A percentile compares a stretch with the other conserved stretches of the same genome.
Conservation (phyloP, 2,888 invertebrate genomes). For the Cheilosia scutellata region DNA sequence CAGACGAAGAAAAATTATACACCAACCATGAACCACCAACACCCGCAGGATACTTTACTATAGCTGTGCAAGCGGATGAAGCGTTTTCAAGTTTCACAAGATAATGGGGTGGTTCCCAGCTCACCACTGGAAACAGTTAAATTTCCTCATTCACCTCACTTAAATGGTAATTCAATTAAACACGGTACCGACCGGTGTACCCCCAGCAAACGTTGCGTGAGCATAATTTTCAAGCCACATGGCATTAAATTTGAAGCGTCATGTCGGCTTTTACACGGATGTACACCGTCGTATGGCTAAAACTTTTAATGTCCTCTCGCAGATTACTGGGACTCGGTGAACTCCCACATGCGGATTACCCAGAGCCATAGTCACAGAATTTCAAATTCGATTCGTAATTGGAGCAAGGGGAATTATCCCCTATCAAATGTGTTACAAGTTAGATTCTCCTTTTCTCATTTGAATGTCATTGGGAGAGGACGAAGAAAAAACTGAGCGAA, state of each 20-base stretch:
- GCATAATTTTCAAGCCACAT: not conserved
- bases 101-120: slow-evolving; percentile 33
- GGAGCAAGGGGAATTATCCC: slow-evolving; percentile 39
- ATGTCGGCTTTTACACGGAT: not conserved
- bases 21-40: not conserved
- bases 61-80: slow-evolving; percentile 19
- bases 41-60: slow-evolving; percentile 10
- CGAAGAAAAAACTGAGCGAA: not conserved
- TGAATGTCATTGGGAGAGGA: slow-evolving; percentile 1
- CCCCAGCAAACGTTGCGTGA: not conserved
- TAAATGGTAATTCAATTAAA: slow-evolving; percentile 65
- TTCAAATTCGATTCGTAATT: slow-evolving; percentile 44
- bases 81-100: slow-evolving; percentile 39
- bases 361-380: not conserved
- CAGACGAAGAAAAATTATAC: not conserved
- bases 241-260: slow-evolving; percentile 13
- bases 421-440: slow-evolving; percentile 20
- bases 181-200: slow-evolving; percentile 9
- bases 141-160: slow-evolving; percentile 55
- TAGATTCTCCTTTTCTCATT: not conserved
- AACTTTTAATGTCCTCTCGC: not conserved
- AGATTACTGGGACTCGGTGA: not conserved
- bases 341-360: not conserved
- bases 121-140: slow-evolving; percentile 35
- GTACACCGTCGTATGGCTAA: not conserved